A percentile compares a stretch with the other conserved stretches of the same genome.
Evolutionary conservation across 2,797 vertebrate species (phyloP).

Genomic region (Labroides dimidiatus): DNA sequence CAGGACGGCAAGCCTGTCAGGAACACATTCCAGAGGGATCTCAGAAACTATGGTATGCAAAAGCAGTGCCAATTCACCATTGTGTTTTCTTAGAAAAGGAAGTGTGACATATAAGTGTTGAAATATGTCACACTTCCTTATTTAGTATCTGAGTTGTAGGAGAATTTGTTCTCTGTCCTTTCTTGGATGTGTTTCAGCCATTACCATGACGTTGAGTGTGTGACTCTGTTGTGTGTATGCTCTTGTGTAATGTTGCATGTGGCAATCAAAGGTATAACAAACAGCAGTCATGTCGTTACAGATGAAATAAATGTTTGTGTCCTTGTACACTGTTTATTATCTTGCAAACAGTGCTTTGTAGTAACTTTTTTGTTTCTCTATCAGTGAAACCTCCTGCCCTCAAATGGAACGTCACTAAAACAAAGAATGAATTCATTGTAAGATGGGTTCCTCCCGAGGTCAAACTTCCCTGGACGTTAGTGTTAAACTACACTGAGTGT

Average conservation of each 20-base stretch:
- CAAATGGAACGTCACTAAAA: slow-evolving; percentile 1
- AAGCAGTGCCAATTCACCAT: not conserved
- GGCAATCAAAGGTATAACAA: not conserved
- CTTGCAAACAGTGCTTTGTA: not conserved
- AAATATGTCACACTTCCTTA: slow-evolving; percentile 42
- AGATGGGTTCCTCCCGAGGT: slow-evolving; percentile 43
- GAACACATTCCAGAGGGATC: rapidly evolving
- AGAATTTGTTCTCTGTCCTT: slow-evolving; percentile 11
- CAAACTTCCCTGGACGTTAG: rapidly evolving
- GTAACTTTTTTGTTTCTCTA: not conserved
- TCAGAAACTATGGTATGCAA: rapidly evolving
- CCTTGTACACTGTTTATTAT: not conserved
- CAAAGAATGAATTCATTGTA: not conserved
- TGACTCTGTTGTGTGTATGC: not conserved
- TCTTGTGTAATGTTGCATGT: not conserved
- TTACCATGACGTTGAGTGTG: not conserved
- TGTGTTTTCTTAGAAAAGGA: not conserved
- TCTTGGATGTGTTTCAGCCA: slow-evolving; percentile 8
- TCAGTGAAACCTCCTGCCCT: slow-evolving; percentile 50
- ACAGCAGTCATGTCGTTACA: not conserved
- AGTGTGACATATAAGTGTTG: slow-evolving; percentile 18
- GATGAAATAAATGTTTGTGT: not conserved
- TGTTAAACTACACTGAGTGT: slow-evolving; percentile 39
- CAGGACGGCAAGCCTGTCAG: not conserved
- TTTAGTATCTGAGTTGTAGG: slow-evolving; percentile 6